phyloP scores from a whole-genome alignment of 2,888 invertebrate genomes.

The Synergus japonicus region DNA sequence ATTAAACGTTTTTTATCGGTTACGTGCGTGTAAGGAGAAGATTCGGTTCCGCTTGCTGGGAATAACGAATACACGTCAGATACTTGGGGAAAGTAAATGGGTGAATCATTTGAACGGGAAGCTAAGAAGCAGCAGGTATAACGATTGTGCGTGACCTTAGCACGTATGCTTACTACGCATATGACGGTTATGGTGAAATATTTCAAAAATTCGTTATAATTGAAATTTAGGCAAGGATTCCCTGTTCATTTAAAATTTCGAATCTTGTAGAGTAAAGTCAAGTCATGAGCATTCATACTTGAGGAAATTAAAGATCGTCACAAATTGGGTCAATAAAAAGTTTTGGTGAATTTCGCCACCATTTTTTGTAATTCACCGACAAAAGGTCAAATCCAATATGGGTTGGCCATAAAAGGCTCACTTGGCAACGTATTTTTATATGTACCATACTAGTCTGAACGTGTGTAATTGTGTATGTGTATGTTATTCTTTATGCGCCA shows the following conservation, averaged over 20 bases:
- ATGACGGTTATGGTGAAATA: conserved; percentile 34
- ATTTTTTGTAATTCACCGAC: conserved; percentile 31
- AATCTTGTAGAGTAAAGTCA: background rate
- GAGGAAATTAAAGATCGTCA: background rate
- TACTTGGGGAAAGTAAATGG: conserved; percentile 48
- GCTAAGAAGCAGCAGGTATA: conserved; percentile 47
- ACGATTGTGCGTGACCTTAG: conserved; percentile 38
- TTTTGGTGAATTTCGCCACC: conserved; percentile 8
- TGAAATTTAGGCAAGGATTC: background rate
- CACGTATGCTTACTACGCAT: conserved; percentile 29
- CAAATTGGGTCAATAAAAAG: conserved; percentile 32
- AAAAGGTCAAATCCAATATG: conserved; percentile 63
- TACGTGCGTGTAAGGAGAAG: conserved; percentile 21
- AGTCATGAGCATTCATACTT: background rate
- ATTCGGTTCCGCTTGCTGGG: conserved; percentile 31
- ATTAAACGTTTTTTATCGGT: conserved; percentile 17
- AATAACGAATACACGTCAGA: conserved; percentile 35
- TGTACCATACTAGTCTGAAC: conserved; percentile 41
- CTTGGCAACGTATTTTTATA: conserved; percentile 48
- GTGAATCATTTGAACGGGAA: conserved; percentile 55
- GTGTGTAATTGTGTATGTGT: conserved; percentile 40
- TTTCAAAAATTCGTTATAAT: conserved; percentile 29
- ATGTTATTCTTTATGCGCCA: conserved; percentile 30
- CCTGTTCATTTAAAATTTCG: no score
- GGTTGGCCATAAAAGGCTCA: conserved; percentile 73